Evolutionary conservation across 2,113 vertebrate species (phyloP).

Genomic region (Scalopus aquaticus): DNA sequence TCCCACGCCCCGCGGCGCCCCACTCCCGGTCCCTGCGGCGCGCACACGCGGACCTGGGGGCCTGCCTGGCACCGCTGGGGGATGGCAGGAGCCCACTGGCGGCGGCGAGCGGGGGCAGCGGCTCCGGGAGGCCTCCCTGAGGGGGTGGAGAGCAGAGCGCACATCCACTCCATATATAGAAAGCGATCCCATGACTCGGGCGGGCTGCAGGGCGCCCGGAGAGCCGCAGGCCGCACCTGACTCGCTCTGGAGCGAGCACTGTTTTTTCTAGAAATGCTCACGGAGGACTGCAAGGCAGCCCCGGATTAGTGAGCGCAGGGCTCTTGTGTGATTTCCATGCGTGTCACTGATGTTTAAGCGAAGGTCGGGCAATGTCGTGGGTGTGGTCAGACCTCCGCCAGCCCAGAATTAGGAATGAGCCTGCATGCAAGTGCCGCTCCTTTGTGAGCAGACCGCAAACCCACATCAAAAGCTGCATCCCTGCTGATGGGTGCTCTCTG

Average conservation of each 20-base stretch:
- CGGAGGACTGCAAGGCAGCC: neutral
- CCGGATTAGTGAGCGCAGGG: neutral
- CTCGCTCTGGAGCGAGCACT: conserved; percentile 45
- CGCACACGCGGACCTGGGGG: neutral
- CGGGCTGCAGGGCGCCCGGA: conserved; percentile 32
- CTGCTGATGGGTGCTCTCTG: too few species aligned
- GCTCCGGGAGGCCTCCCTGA: conserved; percentile 30
- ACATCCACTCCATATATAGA: conserved; percentile 39
- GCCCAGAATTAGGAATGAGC: neutral
- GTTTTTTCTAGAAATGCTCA: neutral
- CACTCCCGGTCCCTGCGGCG: neutral
- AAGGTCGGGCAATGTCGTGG: neutral
- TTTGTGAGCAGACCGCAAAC: neutral
- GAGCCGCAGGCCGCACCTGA: neutral
- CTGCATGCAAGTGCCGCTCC: too few species aligned
- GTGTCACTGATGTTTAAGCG: neutral
- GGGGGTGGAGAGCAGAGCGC: conserved; percentile 61
- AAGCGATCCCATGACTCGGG: conserved; percentile 68
- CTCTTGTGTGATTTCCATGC: neutral
- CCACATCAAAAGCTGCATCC: neutral
- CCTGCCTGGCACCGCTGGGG: too few species aligned
- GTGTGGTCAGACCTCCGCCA: neutral
- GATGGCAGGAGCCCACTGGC: neutral
- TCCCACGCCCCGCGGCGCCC: too few species aligned
- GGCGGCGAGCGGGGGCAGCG: neutral